Evolutionary conservation across 1,140 invertebrate genomes (phyloP).

Genomic region (Amyelois transitella): DNA sequence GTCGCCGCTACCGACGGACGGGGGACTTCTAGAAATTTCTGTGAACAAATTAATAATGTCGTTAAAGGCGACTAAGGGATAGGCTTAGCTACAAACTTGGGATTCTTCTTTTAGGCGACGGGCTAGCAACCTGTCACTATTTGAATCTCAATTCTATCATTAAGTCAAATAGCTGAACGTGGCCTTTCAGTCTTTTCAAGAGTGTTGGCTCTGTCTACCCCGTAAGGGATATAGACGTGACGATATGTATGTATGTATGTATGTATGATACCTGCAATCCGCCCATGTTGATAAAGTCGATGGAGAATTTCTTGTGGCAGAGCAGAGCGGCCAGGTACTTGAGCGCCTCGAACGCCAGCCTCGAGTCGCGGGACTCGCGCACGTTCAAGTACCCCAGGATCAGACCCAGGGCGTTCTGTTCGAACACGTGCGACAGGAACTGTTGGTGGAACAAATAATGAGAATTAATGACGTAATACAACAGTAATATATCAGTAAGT

Average conservation of each 20-base stretch:
- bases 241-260: no score
- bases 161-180: no score
- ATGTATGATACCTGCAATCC: conserved; percentile 83
- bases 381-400: conserved; percentile 95
- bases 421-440: conserved; percentile 93
- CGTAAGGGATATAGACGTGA: no score
- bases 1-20: conserved; percentile 95
- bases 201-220: no score
- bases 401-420: conserved; percentile 91
- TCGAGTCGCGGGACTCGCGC: conserved; percentile 89
- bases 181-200: no score
- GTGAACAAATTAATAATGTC: conserved; percentile 7
- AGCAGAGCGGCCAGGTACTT: conserved; percentile 94
- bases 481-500: conserved; percentile 5
- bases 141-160: no score
- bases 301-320: conserved; percentile 98
- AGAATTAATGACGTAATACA: no score
- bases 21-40: conserved; percentile 90
- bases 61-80: not conserved
- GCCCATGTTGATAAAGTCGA: conserved; percentile 92
- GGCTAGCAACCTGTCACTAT: no score
- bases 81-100: not conserved
- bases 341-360: conserved; percentile 95
- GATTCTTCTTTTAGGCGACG: no score
- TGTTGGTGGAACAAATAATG: no score